Evolutionary conservation across 2,888 invertebrate species (phyloP), one percentile per base, ranked within the genome.

Genomic region (Drosophila cyrtoloma): DNA sequence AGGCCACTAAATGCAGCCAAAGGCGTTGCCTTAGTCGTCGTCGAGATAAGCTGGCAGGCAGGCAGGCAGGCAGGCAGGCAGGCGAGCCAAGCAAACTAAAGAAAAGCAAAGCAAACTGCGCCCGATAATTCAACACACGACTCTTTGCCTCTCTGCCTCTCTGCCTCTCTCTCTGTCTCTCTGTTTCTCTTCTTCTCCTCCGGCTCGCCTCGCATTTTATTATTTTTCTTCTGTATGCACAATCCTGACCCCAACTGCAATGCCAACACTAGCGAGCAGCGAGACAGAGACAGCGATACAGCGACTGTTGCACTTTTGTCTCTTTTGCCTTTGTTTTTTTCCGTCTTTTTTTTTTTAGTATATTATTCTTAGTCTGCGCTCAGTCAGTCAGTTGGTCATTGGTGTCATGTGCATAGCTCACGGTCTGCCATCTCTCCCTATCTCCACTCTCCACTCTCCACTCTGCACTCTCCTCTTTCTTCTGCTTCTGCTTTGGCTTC

Each of bases 331-430:
- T 33, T 6, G 14, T 53, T 56, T 32, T 60, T 33, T 53, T 19
- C 47, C 28, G 12, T 61, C 50, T 53, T 65, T 19, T 37, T 56
- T 56, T 52, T 66, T 60, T 28, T 72, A 51, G 57, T 47, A 47
- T 61, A 47, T 61, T 74, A 39, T 73, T 73, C 61, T 52, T 59
- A 42, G 67, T 75, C 61, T 72, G 61, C 58, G 71, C 66, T 44
- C 58, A 22, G 30, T 57, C 84, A 82, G 91, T 91, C 92, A 91
- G 91, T 92, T 91, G 92, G 92, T 92, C 92, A 92, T 91, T 88
- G 88, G 92, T 86, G 83, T 86, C 87, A 85, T 83, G 81, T 75
- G 75, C 79, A 78, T 84, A 68, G 74, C 74, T 74, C 67, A 64
- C 57, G 75, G 65, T 56, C 42, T 68, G 19, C 42, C 63, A 57